Evolutionary conservation across 2,888 invertebrate genomes (phyloP).

Genomic region (Drosophila putrida): DNA sequence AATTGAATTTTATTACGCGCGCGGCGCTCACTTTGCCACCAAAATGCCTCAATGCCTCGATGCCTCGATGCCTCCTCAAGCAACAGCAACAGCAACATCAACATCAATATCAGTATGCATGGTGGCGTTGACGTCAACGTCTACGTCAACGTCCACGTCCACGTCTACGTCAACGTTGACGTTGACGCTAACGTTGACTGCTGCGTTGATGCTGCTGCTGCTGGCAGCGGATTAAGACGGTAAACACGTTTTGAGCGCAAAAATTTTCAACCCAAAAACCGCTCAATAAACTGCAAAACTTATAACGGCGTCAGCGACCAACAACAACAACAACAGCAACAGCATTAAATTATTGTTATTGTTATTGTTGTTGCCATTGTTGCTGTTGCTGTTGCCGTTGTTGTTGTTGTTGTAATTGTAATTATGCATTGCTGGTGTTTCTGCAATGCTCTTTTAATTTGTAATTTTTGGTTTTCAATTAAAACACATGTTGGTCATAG

Average conservation of each 20-base stretch:
- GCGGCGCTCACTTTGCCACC: constrained; percentile 44
- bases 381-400: constrained; percentile 11
- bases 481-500: constrained; percentile 38
- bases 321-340: no score
- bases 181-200: constrained; percentile 1
- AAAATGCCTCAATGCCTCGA: constrained; percentile 15
- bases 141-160: constrained; percentile 17
- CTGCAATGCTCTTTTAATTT: constrained; percentile 65
- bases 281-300: constrained; percentile 73
- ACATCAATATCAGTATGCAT: constrained; percentile 50
- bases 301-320: background rate
- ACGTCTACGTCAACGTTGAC: background rate
- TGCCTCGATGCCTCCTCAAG: no score
- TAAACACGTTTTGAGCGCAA: constrained; percentile 68
- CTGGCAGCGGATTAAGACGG: constrained; percentile 27
- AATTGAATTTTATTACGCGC: constrained; percentile 69
- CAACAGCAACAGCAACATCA: background rate
- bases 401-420: constrained; percentile 27
- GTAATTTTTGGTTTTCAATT: constrained; percentile 67
- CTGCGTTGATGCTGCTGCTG: constrained; percentile 4
- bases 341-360: no score
- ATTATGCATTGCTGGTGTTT: constrained; percentile 46
- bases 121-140: constrained; percentile 26
- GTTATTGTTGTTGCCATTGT: background rate
- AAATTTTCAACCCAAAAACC: constrained; percentile 46